Conservation (phyloP, 2,113 vertebrate genomes). For the Rhizomys pruinosus region DNA sequence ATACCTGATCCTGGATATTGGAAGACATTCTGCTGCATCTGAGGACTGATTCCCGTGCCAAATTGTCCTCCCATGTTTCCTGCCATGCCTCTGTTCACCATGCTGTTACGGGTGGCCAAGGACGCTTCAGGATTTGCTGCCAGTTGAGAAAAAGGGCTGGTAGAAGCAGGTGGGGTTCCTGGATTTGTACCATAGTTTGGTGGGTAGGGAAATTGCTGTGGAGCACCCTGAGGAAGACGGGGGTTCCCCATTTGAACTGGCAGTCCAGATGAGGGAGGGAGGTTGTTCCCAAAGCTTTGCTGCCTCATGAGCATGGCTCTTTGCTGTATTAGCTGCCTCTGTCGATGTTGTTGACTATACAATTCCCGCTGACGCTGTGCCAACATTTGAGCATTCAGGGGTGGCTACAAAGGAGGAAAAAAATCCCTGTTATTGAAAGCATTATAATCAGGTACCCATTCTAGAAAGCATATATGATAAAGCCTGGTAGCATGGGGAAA, state of each 20-base stretch:
- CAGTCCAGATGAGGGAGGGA: constrained; percentile 84
- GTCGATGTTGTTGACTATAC: constrained; percentile 96
- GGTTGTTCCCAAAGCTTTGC: constrained; percentile 87
- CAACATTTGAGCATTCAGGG: constrained; percentile 96
- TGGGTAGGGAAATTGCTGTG: constrained; percentile 92
- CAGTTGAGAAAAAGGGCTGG: constrained; percentile 91
- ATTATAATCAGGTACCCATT: not conserved
- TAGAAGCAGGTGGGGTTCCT: constrained; percentile 92
- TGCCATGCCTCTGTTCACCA: constrained; percentile 91
- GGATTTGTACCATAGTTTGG: constrained; percentile 90
- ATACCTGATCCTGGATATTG: constrained; percentile 93
- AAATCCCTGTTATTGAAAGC: not conserved
- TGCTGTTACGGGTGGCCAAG: constrained; percentile 85
- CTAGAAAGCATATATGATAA: not conserved
- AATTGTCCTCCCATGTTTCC: constrained; percentile 91
- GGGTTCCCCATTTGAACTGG: constrained; percentile 86
- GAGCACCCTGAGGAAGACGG: constrained; percentile 88
- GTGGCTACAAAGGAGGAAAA: constrained; percentile 86
- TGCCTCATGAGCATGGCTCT: constrained; percentile 95
- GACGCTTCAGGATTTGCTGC: constrained; percentile 89
- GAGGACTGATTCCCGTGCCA: constrained; percentile 86
- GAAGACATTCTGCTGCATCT: constrained; percentile 93
- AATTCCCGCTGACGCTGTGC: constrained; percentile 95
- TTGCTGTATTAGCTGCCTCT: constrained; percentile 95
- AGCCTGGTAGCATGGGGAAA: not conserved